Percentiles rank a stretch among this genome's conserved stretches.
Evolutionary conservation across 2,888 invertebrate species (phyloP).

Genomic region (Acronicta aceris): DNA sequence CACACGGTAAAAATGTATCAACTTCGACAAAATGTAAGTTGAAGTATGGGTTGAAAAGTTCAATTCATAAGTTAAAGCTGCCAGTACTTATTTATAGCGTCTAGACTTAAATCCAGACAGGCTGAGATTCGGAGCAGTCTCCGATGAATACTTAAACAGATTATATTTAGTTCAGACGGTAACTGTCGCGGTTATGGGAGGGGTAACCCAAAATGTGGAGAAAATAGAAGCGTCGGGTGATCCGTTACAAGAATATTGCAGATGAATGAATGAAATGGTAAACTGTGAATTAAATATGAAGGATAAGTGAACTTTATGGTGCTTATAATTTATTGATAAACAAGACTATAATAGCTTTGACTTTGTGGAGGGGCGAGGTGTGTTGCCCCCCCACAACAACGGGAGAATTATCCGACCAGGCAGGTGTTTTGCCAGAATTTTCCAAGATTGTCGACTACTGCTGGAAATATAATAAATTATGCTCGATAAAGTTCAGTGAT

Average conservation of each 20-base stretch:
- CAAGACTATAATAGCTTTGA: not conserved
- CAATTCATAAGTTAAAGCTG: conserved; percentile 28
- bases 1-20: not conserved
- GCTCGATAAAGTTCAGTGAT: too few species aligned
- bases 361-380: too few species aligned
- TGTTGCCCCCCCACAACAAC: too few species aligned
- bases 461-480: too few species aligned
- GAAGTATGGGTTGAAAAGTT: conserved; percentile 11
- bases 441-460: too few species aligned
- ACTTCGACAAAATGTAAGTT: not conserved
- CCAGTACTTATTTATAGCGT: conserved; percentile 54
- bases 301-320: not conserved
- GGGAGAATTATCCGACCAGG: too few species aligned
- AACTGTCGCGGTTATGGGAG: conserved; percentile 35
- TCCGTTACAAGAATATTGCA: conserved; percentile 15
- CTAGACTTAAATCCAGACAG: conserved; percentile 68
- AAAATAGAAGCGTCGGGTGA: conserved; percentile 28
- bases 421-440: too few species aligned
- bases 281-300: not conserved
- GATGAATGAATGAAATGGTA: conserved; percentile 17
- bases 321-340: too few species aligned
- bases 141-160: conserved; percentile 37
- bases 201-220: conserved; percentile 27
- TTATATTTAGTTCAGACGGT: conserved; percentile 53
- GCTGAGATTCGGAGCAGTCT: conserved; percentile 40